Evolutionary conservation across 1,140 invertebrate genomes (phyloP), one percentile per base, ranked within the genome.

Genomic region (Bicyclus anynana): DNA sequence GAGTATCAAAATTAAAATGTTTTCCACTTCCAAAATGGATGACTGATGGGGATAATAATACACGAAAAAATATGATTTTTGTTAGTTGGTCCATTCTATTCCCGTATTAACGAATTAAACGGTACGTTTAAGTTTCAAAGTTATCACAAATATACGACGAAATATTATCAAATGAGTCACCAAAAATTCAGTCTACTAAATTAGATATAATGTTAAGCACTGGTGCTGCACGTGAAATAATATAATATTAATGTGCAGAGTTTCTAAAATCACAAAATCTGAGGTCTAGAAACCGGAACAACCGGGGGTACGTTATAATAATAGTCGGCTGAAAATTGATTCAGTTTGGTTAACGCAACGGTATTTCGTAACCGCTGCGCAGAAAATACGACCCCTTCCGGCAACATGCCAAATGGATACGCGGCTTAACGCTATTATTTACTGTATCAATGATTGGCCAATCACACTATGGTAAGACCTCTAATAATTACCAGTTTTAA

Each of bases 311-410:
- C 6, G 37, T 17, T 40, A 40, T 7, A 40, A 40, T 40, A 40
- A 40, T 40, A 40, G 37, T 40, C 35, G 33, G n/a, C 9, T 13
- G 16, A 51, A 46, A 53, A 53, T 35, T 53, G 40, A 53, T 46
- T 53, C 40, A 40, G 17, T 46, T 53, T 33, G 52, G 52, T 53
- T 44, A 46, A 40, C 37, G 37, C 18, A 13, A 46, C 40, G 42
- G 33, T 27, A 53, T 46, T 53, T 17, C 26, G 21, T 29, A 33
- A 53, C 52, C 40, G 18, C 52, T 21, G 33, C 7, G 21, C 42
- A n/a, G 18, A 33, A 33, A 29, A 17, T 52, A 38, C 33, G 23
- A 17, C 33, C 37, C 40, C n/a, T 42, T 52, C 37, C 50, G 50
- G 50, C 50, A 52, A 26, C 35, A 37, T 38, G 50, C 50, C 50